Evolutionary conservation across 2,797 vertebrate genomes (phyloP), one percentile per base, ranked within the genome.

Genomic region (Pampus argenteus): DNA sequence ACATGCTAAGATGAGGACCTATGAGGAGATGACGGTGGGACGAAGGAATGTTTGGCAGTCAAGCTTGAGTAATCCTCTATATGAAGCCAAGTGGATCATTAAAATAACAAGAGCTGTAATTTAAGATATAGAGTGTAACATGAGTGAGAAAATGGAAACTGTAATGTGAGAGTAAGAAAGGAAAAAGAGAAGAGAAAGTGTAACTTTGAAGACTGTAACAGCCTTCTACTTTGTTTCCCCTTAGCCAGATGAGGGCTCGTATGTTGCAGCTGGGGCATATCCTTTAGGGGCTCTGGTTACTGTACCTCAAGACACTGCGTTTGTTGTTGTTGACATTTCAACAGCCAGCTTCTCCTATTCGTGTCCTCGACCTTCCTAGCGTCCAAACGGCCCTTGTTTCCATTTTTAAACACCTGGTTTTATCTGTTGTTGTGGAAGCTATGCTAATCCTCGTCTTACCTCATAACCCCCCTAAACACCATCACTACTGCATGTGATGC

Each of bases 31-130:
- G 66, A 81, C 69, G 28, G 22, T 26, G 55, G 52, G 51, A 74
- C 50, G 69, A 51, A 58, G 48, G 50, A 66, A 57, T 38, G 61
- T 80, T 62, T 82, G 65, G 75, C 52, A 5, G 11, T 22, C 44
- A 47, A 49, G 64, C 70, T 48, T 58, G 20, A 26, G 62, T 83
- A 78, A 84, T 85, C 68, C 64, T 85, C 31, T 28, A 20, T 38
- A 56, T 40, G 9, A 57, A 55, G 62, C 79, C 67, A 77, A 88
- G 80, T 73, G 79, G 78, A 75, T 84, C 86, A 81, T 86, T 88
- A 76, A 83, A 84, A 88, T 78, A 74, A 86, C 76, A 82, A 74
- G 47, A 76, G 68, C 48, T 82, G 84, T 85, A 86, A 91, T 79
- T 66, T 71, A 72, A 90, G 79, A 71, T 58, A 75, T 38, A 10